These are phyloP conservation scores for Gila orcuttii DNA, from an alignment of 2,113 vertebrate species.

Conservation along the genomic window DNA sequence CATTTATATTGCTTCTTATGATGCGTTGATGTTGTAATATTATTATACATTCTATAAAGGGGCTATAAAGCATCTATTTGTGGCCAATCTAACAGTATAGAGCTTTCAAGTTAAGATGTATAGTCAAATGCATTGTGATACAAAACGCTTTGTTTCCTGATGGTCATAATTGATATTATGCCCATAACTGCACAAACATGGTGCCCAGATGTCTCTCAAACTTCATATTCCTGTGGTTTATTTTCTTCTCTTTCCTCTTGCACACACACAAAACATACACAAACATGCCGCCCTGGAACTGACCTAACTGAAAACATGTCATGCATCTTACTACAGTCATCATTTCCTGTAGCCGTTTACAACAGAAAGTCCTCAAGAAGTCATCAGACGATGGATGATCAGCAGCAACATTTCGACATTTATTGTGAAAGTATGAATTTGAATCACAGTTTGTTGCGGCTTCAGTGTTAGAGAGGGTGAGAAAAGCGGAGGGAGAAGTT, in stretches of 20 bases:
- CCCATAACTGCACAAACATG: slow-evolving; percentile 24
- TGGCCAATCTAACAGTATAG: not conserved
- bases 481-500: not conserved
- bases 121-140: not conserved
- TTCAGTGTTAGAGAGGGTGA: not conserved
- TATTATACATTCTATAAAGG: not conserved
- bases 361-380: not conserved
- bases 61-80: not conserved
- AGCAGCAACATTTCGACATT: not conserved
- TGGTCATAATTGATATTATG: not conserved
- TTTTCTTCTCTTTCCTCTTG: not conserved
- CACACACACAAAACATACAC: not conserved
- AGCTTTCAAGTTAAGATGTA: not conserved
- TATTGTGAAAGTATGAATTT: not conserved
- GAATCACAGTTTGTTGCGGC: not conserved
- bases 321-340: slow-evolving; percentile 39
- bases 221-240: not conserved
- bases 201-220: slow-evolving; percentile 45
- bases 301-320: slow-evolving; percentile 11
- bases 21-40: not conserved
- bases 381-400: not conserved
- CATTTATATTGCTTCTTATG: not conserved
- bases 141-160: not conserved
- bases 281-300: slow-evolving; percentile 16
- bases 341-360: slow-evolving; percentile 75